Percentiles rank a stretch among this genome's conserved stretches.
These are phyloP conservation scores for Ceraclea dissimilis DNA, from an alignment of 2,888 invertebrate genomes.

Conservation along the genomic window DNA sequence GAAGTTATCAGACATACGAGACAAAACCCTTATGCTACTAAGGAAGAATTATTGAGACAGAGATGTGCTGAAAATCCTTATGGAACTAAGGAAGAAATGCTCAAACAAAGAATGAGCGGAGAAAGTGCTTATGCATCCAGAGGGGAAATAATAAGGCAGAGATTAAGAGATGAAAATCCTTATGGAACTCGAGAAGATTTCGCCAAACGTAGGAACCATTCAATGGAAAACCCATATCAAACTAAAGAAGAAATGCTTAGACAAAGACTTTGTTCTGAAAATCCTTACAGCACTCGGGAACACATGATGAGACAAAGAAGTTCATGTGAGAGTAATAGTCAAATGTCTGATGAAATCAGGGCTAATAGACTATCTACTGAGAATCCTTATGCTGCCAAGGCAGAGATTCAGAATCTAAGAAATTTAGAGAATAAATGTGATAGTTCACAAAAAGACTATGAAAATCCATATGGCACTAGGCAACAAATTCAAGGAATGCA, in stretches of 20 bases:
- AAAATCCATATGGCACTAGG: conserved; percentile 3
- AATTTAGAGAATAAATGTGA: conserved; percentile 7
- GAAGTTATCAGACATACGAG: conserved; percentile 39
- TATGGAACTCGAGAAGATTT: conserved; percentile 20
- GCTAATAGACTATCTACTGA: conserved; percentile 10
- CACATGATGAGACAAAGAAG: conserved; percentile 42
- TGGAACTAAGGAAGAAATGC: conserved; percentile 44
- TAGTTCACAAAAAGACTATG: neutral
- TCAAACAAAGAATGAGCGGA: conserved; percentile 37
- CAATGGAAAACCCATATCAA: conserved; percentile 39
- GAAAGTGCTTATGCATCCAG: conserved; percentile 40
- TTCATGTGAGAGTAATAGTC: conserved; percentile 1
- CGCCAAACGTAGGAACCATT: neutral
- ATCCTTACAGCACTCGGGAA: conserved; percentile 44
- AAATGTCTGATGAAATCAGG: conserved; percentile 1
- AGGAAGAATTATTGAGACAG: conserved; percentile 47
- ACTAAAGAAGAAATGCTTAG: conserved; percentile 44
- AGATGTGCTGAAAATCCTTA: conserved; percentile 42
- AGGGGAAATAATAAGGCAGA: conserved; percentile 34
- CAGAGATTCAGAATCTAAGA: conserved; percentile 5
- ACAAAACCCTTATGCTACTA: conserved; percentile 44
- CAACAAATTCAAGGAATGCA: neutral
- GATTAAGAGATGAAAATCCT: conserved; percentile 11
- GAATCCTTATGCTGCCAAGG: conserved; percentile 7
- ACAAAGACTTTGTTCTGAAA: conserved; percentile 39